These are phyloP conservation scores for Sylvilagus floridanus DNA, from an alignment of 2,797 vertebrate species.

Conservation along the genomic window DNA sequence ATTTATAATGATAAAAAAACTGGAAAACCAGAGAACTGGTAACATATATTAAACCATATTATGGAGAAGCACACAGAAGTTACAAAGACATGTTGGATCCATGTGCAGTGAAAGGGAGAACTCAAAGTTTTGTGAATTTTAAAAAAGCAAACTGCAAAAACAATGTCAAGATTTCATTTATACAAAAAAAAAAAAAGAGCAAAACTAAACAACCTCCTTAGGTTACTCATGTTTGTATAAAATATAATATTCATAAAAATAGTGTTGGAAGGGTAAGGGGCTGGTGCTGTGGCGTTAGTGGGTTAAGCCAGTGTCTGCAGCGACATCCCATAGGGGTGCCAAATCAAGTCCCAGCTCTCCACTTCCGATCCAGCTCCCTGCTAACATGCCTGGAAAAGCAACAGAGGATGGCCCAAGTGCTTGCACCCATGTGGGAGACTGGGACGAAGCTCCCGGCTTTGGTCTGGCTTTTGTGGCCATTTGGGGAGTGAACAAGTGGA, in stretches of 20 bases:
- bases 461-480: too few relatives aligned
- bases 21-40: background rate
- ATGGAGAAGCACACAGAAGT: background rate
- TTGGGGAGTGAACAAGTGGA: too few relatives aligned
- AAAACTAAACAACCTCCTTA: constrained; percentile 21
- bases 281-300: too few relatives aligned
- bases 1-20: constrained; percentile 32
- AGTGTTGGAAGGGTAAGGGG: background rate
- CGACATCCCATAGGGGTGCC: too few relatives aligned
- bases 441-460: too few relatives aligned
- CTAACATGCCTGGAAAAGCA: too few relatives aligned
- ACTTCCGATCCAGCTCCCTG: too few relatives aligned
- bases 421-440: too few relatives aligned
- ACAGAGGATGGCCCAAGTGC: too few relatives aligned
- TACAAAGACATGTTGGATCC: background rate
- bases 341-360: too few relatives aligned
- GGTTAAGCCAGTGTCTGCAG: too few relatives aligned
- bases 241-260: background rate
- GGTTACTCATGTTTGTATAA: constrained; percentile 21
- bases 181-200: background rate
- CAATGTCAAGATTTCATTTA: constrained; percentile 41
- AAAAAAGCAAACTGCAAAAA: constrained; percentile 11
- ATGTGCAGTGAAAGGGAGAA: background rate
- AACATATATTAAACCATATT: background rate
- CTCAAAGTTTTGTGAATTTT: background rate